Conservation (phyloP, 1,140 invertebrate species). For the Copidosoma floridanum region DNA sequence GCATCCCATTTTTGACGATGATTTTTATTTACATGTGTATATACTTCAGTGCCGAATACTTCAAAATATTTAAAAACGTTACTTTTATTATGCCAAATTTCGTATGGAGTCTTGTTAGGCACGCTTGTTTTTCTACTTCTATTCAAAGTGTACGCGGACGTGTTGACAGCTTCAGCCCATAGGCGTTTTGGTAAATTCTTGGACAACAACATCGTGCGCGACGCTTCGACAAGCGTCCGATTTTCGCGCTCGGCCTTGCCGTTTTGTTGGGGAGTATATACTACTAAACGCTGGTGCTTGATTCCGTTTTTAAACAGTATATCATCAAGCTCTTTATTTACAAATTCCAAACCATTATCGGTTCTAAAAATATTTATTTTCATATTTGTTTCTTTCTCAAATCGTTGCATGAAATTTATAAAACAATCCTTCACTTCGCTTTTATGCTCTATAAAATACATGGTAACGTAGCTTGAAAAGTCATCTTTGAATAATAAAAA, state of each 20-base stretch:
- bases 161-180: constrained; percentile 31
- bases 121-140: background rate
- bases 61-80: constrained; percentile 31
- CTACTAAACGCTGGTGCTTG: constrained; percentile 22
- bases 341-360: constrained; percentile 40
- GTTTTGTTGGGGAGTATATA: constrained; percentile 42
- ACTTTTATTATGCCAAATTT: constrained; percentile 35
- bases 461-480: constrained; percentile 39
- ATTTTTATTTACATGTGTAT: constrained; percentile 21
- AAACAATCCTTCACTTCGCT: constrained; percentile 35
- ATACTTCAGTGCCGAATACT: constrained; percentile 32
- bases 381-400: constrained; percentile 31
- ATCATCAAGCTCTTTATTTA: constrained; percentile 22
- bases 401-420: constrained; percentile 26
- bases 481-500: constrained; percentile 52
- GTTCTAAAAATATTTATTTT: constrained; percentile 31
- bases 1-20: constrained; percentile 30
- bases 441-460: constrained; percentile 47
- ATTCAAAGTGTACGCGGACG: constrained; percentile 16
- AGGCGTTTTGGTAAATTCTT: constrained; percentile 14
- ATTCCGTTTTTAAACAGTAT: constrained; percentile 8
- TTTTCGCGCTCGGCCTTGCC: constrained; percentile 42
- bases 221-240: constrained; percentile 40
- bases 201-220: constrained; percentile 23
- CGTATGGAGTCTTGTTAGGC: constrained; percentile 32